These are phyloP conservation scores for Oryzias javanicus DNA, from an alignment of 2,113 vertebrate species.

Conservation along the genomic window DNA sequence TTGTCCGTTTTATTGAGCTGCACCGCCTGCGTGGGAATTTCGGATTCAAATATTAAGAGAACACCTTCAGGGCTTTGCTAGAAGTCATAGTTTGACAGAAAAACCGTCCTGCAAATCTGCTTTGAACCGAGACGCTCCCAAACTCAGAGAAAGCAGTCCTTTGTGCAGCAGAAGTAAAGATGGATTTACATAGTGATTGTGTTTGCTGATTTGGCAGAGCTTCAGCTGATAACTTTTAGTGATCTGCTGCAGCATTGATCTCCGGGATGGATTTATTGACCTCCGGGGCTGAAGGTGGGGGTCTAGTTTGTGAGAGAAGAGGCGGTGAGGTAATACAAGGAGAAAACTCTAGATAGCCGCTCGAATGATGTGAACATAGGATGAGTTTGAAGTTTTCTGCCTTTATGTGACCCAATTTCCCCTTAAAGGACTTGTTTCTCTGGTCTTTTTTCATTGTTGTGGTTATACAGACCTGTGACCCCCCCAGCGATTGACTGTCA, in stretches of 20 bases:
- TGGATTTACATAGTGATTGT: slow-evolving; percentile 84
- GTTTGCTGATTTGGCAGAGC: slow-evolving; percentile 79
- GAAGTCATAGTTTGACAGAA: neutral
- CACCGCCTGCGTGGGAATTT: slow-evolving; percentile 24
- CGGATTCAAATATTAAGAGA: neutral
- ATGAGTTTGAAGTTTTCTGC: slow-evolving; percentile 49
- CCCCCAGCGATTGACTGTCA: slow-evolving; percentile 69
- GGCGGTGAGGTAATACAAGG: slow-evolving; percentile 41
- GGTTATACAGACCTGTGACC: slow-evolving; percentile 39
- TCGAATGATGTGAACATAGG: slow-evolving; percentile 56
- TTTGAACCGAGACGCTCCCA: slow-evolving; percentile 8
- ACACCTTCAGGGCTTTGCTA: slow-evolving; percentile 23
- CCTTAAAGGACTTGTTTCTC: slow-evolving; percentile 52
- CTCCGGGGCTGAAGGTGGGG: slow-evolving; percentile 56
- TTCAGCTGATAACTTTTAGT: slow-evolving; percentile 83
- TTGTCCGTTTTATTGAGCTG: slow-evolving; percentile 20
- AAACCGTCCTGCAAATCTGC: slow-evolving; percentile 20
- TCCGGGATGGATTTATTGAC: slow-evolving; percentile 80
- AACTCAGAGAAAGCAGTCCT: slow-evolving; percentile 38
- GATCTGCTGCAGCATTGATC: slow-evolving; percentile 79
- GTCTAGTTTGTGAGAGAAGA: slow-evolving; percentile 45
- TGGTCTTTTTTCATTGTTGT: slow-evolving; percentile 33
- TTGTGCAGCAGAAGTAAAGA: slow-evolving; percentile 67
- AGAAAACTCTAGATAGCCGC: slow-evolving; percentile 59
- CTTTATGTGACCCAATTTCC: slow-evolving; percentile 36